These are phyloP conservation scores for Solea senegalensis DNA, from an alignment of 2,113 vertebrate species.

Conservation along the genomic window DNA sequence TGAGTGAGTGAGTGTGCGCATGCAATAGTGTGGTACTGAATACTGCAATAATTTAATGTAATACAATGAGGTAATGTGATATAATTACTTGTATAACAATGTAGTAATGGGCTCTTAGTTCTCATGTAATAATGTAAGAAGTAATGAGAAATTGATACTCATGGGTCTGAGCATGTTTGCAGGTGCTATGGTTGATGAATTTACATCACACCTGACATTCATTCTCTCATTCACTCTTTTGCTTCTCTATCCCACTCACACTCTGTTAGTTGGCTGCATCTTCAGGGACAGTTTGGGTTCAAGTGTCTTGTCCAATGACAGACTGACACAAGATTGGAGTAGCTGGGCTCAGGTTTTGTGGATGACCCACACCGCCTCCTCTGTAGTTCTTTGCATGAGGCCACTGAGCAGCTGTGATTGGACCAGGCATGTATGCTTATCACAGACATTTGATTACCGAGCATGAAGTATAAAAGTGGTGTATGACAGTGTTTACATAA, in stretches of 20 bases:
- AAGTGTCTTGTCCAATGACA: too few species aligned
- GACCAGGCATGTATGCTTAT: constrained; percentile 18
- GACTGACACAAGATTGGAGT: neutral
- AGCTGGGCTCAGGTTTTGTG: neutral
- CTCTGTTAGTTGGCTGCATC: neutral
- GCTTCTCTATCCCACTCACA: neutral
- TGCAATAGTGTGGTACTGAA: too few species aligned
- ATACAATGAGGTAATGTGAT: too few species aligned
- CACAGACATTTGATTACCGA: constrained; percentile 17
- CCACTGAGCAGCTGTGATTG: neutral
- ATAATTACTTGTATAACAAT: neutral
- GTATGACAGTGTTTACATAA: constrained; percentile 30
- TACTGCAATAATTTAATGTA: too few species aligned
- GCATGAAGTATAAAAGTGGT: neutral
- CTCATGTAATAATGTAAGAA: neutral
- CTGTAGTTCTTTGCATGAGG: neutral
- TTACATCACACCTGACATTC: too few species aligned
- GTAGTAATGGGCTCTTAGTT: neutral
- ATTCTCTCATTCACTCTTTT: too few species aligned
- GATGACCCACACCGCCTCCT: neutral
- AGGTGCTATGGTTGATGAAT: neutral
- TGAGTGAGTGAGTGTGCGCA: too few species aligned
- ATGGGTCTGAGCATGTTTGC: neutral
- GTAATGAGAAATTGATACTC: neutral
- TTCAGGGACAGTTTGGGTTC: too few species aligned